These are phyloP conservation scores for Dioctria linearis DNA, from an alignment of 2,888 invertebrate genomes.

Conservation along the genomic window DNA sequence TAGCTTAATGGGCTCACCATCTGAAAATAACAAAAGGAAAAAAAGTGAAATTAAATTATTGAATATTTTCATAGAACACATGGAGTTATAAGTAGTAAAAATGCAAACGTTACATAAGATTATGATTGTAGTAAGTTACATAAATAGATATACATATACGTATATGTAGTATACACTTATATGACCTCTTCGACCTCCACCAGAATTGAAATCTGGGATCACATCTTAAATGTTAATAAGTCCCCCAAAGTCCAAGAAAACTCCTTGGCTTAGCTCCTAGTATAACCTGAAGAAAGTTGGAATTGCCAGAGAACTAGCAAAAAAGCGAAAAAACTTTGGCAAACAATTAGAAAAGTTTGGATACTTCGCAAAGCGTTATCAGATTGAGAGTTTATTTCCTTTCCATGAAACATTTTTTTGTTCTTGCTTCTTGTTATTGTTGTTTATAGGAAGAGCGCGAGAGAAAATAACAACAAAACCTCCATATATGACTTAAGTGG, in stretches of 20 bases:
- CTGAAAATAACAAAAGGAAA: conserved; percentile 72
- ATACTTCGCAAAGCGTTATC: conserved; percentile 57
- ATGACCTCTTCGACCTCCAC: neutral
- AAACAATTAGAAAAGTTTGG: conserved; percentile 59
- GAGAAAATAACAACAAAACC: conserved; percentile 34
- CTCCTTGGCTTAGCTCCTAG: neutral
- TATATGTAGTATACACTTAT: too few species aligned
- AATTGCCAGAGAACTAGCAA: neutral
- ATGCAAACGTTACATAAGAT: too few species aligned
- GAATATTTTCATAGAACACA: neutral
- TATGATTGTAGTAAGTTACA: too few species aligned
- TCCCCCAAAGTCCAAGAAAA: neutral
- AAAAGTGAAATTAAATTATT: conserved; percentile 58
- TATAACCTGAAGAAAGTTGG: conserved; percentile 11
- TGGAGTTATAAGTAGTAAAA: too few species aligned
- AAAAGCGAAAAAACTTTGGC: conserved; percentile 53
- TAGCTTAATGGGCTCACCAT: conserved; percentile 93
- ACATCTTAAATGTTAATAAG: conserved; percentile 5
- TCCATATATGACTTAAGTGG: conserved; percentile 53
- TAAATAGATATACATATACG: too few species aligned
- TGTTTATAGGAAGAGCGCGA: conserved; percentile 2
- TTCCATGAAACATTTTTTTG: conserved; percentile 11
- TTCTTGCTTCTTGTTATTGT: conserved; percentile 12
- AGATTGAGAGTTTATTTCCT: conserved; percentile 54
- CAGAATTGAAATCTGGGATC: neutral